Percentiles rank a stretch among this genome's conserved stretches.
phyloP scores from a whole-genome alignment of 2,113 vertebrate species.

The Dermatemys mawii region DNA sequence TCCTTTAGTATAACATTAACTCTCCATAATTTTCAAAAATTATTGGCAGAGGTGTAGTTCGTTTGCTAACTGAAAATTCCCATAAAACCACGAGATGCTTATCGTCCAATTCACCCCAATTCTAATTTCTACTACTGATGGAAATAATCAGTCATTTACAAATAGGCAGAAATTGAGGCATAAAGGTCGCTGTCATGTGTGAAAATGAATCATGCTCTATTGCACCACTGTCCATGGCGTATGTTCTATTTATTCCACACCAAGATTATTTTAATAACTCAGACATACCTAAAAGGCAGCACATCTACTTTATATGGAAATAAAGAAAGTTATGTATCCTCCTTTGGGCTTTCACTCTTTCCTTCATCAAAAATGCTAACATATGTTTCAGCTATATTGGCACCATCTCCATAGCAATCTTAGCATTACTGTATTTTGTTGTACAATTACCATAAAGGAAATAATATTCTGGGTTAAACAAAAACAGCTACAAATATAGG shows the following conservation, averaged over 20 bases:
- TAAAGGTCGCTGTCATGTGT: conserved; percentile 35
- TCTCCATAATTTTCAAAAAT: background rate
- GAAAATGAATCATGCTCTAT: conserved; percentile 38
- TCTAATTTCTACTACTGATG: background rate
- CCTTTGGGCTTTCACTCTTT: background rate
- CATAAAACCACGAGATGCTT: background rate
- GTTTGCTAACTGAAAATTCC: background rate
- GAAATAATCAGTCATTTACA: conserved; percentile 9
- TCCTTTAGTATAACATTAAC: background rate
- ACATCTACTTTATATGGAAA: background rate
- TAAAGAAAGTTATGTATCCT: background rate
- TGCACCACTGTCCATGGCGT: background rate
- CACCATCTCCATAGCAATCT: background rate
- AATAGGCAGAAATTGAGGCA: conserved; percentile 32
- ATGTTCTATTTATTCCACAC: conserved; percentile 1
- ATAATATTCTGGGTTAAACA: background rate
- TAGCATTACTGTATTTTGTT: background rate
- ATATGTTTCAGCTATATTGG: background rate
- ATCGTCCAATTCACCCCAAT: background rate
- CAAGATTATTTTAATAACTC: conserved; percentile 14
- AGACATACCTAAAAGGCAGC: background rate
- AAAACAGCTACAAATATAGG: background rate
- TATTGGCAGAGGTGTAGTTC: background rate
- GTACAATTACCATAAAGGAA: background rate
- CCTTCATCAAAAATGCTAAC: background rate